Evolutionary conservation across 2,888 invertebrate species (phyloP), one percentile per base, ranked within the genome.

Genomic region (Amphipyra tragopoginis): DNA sequence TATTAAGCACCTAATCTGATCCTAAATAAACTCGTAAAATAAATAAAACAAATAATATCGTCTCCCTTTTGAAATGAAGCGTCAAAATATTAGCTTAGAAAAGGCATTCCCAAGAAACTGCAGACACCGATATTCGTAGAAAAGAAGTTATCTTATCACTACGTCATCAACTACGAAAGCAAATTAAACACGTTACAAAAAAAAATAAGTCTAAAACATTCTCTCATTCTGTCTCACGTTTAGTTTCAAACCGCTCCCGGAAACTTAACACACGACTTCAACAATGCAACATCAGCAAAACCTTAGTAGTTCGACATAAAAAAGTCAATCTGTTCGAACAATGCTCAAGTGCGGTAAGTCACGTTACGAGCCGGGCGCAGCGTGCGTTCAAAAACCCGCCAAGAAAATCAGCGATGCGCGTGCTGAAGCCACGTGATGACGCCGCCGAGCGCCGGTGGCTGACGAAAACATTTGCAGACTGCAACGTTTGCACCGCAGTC

Each of bases 371-470:
- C 4, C 42, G 42, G 63, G 51, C 71, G 63, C 66, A 65, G 75
- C 74, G 64, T 76, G 78, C 79, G 79, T 76, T 83, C 76, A 77
- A 82, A 89, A 88, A 80, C 58, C 68, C 73, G 79, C 75, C 79
- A 84, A 85, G 81, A 84, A 88, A 89, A 86, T 84, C 81, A 72
- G 34, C 65, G 51, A 61, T 66, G 73, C 83, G 77, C 83, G 81
- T 80, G 78, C 51, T 8, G 1, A 0, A 0, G 74, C 82, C 82
- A 83, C 87, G 88, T 86, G 86, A 80, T 86, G 86, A 80, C 10
- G 8, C 34, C 39, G 54, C 39, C 54, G 42, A 21, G 3, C n/a
- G 21, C 21, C 2, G 59, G 57, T 51, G 59, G 40, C 38, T 33
- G 13, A 39, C 21, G 49, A 56, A n/a, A 38, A 33, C 38, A 36